These are phyloP conservation scores for Eudasyphora cyanicolor DNA, from an alignment of 2,888 invertebrate species.

Conservation along the genomic window DNA sequence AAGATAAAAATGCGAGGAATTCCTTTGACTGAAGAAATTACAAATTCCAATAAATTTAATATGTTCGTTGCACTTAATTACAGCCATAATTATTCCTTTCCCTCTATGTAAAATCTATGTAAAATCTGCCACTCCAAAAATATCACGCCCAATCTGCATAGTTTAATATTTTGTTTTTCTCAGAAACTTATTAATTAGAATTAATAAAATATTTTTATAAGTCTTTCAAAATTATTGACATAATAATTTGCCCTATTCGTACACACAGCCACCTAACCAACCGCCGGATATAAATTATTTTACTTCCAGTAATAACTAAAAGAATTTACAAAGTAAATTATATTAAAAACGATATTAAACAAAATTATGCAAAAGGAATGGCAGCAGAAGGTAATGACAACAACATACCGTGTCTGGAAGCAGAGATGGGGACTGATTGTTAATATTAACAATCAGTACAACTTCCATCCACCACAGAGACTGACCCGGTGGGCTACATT, in stretches of 20 bases:
- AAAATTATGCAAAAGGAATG: slow-evolving; percentile 12
- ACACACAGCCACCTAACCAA: not conserved
- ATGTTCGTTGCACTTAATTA: too few relatives aligned
- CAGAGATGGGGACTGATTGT: not conserved
- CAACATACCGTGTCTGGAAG: not conserved
- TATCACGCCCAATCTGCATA: too few relatives aligned
- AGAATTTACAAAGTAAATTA: slow-evolving; percentile 55
- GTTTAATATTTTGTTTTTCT: not conserved
- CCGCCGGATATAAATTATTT: not conserved
- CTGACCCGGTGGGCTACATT: not conserved
- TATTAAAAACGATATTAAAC: slow-evolving; percentile 37
- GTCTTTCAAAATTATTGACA: slow-evolving; percentile 34
- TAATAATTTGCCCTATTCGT: not conserved
- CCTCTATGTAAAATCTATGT: too few relatives aligned
- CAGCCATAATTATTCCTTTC: too few relatives aligned
- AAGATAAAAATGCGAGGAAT: too few relatives aligned
- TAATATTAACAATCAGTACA: slow-evolving; percentile 44
- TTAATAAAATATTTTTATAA: slow-evolving; percentile 76
- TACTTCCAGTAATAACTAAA: slow-evolving; percentile 48
- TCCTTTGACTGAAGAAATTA: too few relatives aligned
- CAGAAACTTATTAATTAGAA: slow-evolving; percentile 75
- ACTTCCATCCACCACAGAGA: slow-evolving; percentile 35
- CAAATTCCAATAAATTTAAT: too few relatives aligned
- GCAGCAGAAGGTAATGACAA: not conserved
- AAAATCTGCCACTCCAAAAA: too few relatives aligned